Percentiles rank a stretch among this genome's conserved stretches.
Conservation (phyloP, 2,797 vertebrate genomes). For the Coilia nasus region DNA sequence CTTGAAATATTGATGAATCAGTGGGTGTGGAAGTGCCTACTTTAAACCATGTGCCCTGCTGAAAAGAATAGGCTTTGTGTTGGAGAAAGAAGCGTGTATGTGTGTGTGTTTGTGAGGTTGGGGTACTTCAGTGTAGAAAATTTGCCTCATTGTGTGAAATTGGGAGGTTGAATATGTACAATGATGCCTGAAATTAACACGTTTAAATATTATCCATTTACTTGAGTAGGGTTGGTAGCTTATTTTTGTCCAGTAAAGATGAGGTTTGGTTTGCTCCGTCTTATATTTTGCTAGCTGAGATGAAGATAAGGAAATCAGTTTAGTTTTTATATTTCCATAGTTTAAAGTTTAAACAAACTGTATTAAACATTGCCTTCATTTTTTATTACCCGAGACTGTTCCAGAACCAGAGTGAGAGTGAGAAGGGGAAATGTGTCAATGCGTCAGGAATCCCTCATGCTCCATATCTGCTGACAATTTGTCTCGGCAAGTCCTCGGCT, state of each 20-base stretch:
- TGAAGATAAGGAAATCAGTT: not conserved
- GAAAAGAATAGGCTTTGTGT: too few species aligned
- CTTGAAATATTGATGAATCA: not conserved
- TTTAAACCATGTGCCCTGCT: too few species aligned
- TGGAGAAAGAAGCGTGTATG: too few species aligned
- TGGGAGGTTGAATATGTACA: not conserved
- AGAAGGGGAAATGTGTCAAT: not conserved
- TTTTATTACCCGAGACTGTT: slow-evolving; percentile 5
- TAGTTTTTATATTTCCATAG: slow-evolving; percentile 18
- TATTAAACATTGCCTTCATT: not conserved
- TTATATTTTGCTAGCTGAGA: not conserved
- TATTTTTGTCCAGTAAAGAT: not conserved
- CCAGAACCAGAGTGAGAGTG: not conserved
- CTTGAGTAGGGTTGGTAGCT: not conserved
- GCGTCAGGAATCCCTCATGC: not conserved
- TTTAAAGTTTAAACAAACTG: not conserved
- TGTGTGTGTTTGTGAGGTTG: too few species aligned
- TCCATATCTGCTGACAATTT: not conserved
- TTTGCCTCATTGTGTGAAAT: too few species aligned
- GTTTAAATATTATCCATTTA: not conserved
- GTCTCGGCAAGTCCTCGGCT: not conserved
- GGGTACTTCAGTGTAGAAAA: too few species aligned
- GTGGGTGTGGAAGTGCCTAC: too few species aligned
- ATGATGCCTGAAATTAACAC: not conserved
- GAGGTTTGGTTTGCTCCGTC: not conserved